Evolutionary conservation across 23 tunicate species (phyloP), one percentile per base, ranked within the genome.

Genomic region (Botrylloides violaceus): DNA sequence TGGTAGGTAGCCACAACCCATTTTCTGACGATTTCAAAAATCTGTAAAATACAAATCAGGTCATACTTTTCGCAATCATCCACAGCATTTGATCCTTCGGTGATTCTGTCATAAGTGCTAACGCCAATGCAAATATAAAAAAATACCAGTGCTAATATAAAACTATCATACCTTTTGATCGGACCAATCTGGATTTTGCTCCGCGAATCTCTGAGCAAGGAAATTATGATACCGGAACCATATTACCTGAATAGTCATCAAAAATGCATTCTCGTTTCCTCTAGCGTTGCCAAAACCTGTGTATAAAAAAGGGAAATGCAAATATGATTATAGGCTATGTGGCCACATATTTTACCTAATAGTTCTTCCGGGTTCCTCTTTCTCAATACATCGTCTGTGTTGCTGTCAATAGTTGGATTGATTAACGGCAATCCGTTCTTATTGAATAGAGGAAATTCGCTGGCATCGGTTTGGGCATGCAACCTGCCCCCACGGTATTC

Each of bases 151-250:
- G n/a, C n/a, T n/a, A n/a, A 7, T 43, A 43, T 43, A 43, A 43
- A 43, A 43, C 15, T 43, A 43, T 43, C 53, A 24, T 71, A 90
- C 97, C 65, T 73, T 61, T 68, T 95, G 77, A 47, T 95, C 99
- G 19, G 78, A 26, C 97, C 90, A 90, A 18, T 73, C 61, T 47
- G 95, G 95, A 64, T 86, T 77, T 33, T 58, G 37, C 20, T 22
- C 49, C 48, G 76, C 73, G 36, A 87, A 59, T 61, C 73, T 70
- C 27, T 82, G 81, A 6, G 99, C 99, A 0, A 82, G 49, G 63
- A 64, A 48, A 48, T 95, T 95, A 65, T 95, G 99, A 71, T 81
- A 95, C 25, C 92, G 80, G 62, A 82, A 90, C 99, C 99, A 95
- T 30, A 95, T 29, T 28, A 83, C 75, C 15, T 79, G 77, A 29